Base-by-base conservation (phyloP, 2,113 vertebrate species). In the Ageneiosus marmoratus region DNA sequence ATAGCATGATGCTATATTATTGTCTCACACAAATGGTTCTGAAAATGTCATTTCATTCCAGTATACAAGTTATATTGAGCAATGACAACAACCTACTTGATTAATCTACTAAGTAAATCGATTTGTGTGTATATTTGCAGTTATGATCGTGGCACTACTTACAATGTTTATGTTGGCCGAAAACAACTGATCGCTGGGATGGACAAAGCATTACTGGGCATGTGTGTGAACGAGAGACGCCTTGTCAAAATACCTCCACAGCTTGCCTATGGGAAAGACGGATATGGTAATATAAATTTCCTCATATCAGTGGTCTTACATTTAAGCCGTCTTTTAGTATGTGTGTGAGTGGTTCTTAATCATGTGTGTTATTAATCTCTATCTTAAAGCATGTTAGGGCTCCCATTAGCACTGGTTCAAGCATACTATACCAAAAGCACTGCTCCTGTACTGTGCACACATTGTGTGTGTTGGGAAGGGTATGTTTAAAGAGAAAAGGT, bases 161-260 rank as follows among this genome's bases (percentile, higher is more conserved):
- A 99, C 93, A 98, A 98, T 0, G 97, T 98, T 76, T 96, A 95
- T 88, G 95, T 99, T 89, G 98, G 97, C 3, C 97, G 94, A 91
- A 96, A 95, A 41, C 95, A 98, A 77, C 93, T 99, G 73, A 99
- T 99, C 60, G 92, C 94, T 29, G 98, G 98, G 24, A 98, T 99
- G 97, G 98, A 99, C 90, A 95, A 96, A 87, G 98, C 96, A 41
- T 93, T 99, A 87, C 90, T 97, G 0, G 97, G 96, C 48, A 98
- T 99, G 98, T 99, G 98, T 1, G 95, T 99, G 72, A 99, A 99
- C 0, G 95, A 99, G 91, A 94, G 97, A 53, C 93, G 97, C 0
- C 94, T 97, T 0, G 94, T 99, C 85, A 98, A 93, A 82, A 96
- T 99, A 29, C 97, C 98, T 4, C 96, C 98, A 3, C 89, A 93